phyloP scores from a whole-genome alignment of 2,113 vertebrate genomes.

The Ia io region DNA sequence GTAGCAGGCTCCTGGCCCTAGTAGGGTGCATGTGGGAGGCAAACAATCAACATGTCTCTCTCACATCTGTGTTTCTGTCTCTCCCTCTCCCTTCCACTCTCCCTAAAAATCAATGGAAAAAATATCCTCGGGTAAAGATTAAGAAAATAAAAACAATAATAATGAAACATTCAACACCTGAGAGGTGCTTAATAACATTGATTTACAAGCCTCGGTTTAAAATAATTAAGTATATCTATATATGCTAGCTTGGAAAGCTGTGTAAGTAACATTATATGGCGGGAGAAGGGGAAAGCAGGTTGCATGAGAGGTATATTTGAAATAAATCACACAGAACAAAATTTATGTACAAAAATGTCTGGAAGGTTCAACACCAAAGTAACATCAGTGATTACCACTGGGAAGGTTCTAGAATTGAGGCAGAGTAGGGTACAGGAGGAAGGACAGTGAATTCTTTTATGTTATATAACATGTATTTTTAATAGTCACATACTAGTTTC shows the following conservation, averaged over 20 bases:
- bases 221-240: not conserved
- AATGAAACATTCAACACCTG: not conserved
- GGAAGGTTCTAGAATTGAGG: not conserved
- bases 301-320: not conserved
- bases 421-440: not conserved
- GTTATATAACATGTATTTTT: not conserved
- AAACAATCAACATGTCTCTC: too few relatives aligned
- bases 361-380: not conserved
- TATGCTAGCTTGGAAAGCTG: not conserved
- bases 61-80: too few relatives aligned
- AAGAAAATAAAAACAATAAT: not conserved
- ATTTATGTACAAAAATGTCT: not conserved
- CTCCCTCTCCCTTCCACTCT: too few relatives aligned
- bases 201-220: not conserved
- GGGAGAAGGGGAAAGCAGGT: not conserved
- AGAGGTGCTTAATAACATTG: not conserved
- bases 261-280: not conserved
- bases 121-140: too few relatives aligned
- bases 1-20: too few relatives aligned
- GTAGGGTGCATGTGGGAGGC: too few relatives aligned
- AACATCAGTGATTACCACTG: not conserved
- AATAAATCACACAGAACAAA: not conserved
- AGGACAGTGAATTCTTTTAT: not conserved
- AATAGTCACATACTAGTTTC: not conserved
- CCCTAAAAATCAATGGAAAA: too few relatives aligned